These are phyloP conservation scores for Leptocoma aspasia DNA, from an alignment of 2,113 vertebrate genomes.

Conservation along the genomic window DNA sequence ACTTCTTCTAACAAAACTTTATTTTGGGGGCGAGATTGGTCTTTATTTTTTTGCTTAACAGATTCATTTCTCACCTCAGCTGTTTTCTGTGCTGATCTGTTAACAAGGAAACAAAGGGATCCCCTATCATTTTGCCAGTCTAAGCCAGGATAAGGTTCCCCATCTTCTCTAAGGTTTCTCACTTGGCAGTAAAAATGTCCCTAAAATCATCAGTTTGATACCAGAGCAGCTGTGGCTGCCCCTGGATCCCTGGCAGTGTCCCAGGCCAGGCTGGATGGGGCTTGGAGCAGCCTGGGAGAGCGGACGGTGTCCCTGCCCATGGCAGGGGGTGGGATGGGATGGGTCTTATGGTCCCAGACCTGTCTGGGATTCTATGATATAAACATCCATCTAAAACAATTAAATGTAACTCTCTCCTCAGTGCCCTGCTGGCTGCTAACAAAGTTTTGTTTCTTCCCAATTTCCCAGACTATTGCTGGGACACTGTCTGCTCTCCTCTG, in stretches of 20 bases:
- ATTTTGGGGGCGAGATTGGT: accelerated
- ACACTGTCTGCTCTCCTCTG: background rate
- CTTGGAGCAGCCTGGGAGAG: background rate
- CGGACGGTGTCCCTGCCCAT: background rate
- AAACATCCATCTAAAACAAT: background rate
- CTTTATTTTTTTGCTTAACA: no score
- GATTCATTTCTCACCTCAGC: background rate
- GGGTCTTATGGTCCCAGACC: background rate
- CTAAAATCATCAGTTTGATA: background rate
- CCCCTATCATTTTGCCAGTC: background rate
- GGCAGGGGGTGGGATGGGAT: background rate
- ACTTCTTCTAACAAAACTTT: background rate
- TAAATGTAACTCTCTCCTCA: background rate
- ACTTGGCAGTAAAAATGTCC: background rate
- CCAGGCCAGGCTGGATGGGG: background rate
- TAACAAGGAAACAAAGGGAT: background rate
- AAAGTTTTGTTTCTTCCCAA: background rate
- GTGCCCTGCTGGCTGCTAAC: background rate
- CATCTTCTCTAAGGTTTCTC: background rate
- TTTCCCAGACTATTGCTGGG: accelerated
- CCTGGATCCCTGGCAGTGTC: background rate
- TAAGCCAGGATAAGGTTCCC: background rate
- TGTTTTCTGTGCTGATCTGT: background rate
- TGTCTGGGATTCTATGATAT: background rate
- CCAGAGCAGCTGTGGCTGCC: background rate